These are phyloP conservation scores for Aspidiotus rigidus DNA, from an alignment of 2,888 invertebrate species.

Conservation along the genomic window DNA sequence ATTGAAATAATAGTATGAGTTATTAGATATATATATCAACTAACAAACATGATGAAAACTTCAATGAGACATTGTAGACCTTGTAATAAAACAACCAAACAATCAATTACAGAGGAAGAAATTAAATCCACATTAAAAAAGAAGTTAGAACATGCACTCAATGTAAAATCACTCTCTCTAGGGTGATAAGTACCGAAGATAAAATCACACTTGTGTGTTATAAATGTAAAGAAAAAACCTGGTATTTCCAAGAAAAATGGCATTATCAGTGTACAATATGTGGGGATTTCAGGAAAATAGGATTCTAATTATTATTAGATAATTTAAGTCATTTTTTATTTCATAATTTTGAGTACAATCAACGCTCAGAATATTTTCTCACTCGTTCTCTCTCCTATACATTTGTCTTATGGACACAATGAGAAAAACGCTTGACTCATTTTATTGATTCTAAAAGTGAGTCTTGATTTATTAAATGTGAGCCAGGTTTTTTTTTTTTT, in stretches of 20 bases:
- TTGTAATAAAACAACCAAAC: constrained; percentile 5
- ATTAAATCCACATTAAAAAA: constrained; percentile 2
- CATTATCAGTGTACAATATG: constrained; percentile 11
- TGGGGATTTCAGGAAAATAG: constrained; percentile 6
- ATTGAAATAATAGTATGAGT: constrained; percentile 5
- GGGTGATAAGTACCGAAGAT: constrained; percentile 3
- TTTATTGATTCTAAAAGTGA: constrained; percentile 4
- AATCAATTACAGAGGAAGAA: not conserved
- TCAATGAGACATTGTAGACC: constrained; percentile 1
- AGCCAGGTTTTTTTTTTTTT: not conserved
- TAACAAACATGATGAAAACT: constrained; percentile 8
- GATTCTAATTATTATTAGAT: constrained; percentile 4
- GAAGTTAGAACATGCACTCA: constrained; percentile 8
- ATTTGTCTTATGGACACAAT: not conserved
- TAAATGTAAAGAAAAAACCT: constrained; percentile 6
- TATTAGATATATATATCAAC: constrained; percentile 9
- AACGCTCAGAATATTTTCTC: constrained; percentile 4
- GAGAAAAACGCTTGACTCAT: not conserved
- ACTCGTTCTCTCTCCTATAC: constrained; percentile 4
- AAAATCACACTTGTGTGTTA: constrained; percentile 10
- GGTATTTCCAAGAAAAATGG: not conserved
- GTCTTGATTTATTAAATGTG: constrained; percentile 1
- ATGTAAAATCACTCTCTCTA: constrained; percentile 1
- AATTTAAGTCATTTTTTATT: constrained; percentile 4
- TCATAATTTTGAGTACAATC: constrained; percentile 4